phyloP scores from a whole-genome alignment of 2,797 vertebrate genomes.

The Oceanodroma leucorhoa region DNA sequence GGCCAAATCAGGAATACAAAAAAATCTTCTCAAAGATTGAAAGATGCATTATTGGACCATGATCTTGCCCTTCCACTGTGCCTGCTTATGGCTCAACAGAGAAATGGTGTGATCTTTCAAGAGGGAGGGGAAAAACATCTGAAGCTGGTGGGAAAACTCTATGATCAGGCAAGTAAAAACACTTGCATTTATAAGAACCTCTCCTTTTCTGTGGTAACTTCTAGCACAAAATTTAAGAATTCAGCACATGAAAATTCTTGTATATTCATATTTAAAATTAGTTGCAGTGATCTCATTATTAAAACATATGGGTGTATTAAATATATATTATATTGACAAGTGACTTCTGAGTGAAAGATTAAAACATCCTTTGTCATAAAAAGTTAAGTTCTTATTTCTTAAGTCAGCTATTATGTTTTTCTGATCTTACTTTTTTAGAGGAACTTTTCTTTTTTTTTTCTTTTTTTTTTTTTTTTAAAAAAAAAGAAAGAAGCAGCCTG shows the following conservation, averaged over 20 bases:
- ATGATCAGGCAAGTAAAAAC: conserved; percentile 88
- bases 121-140: conserved; percentile 98
- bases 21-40: conserved; percentile 96
- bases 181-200: not conserved
- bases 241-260: not conserved
- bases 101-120: conserved; percentile 95
- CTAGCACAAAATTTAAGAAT: not conserved
- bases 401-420: not conserved
- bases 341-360: not conserved
- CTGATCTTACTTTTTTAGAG: not conserved
- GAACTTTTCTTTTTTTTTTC: not conserved
- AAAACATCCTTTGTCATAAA: not conserved
- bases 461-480: too few species aligned
- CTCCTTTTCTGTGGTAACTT: not conserved
- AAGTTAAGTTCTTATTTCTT: not conserved
- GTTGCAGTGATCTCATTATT: not conserved
- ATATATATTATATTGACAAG: not conserved
- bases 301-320: not conserved
- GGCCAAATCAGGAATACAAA: conserved; percentile 99
- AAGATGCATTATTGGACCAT: conserved; percentile 93
- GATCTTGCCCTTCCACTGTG: conserved; percentile 95
- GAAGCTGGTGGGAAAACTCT: conserved; percentile 96
- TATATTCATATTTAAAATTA: not conserved
- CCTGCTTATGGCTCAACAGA: conserved; percentile 96
- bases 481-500: not conserved